These are phyloP conservation scores for Apoderus coryli DNA, from an alignment of 2,888 invertebrate species.

Conservation along the genomic window DNA sequence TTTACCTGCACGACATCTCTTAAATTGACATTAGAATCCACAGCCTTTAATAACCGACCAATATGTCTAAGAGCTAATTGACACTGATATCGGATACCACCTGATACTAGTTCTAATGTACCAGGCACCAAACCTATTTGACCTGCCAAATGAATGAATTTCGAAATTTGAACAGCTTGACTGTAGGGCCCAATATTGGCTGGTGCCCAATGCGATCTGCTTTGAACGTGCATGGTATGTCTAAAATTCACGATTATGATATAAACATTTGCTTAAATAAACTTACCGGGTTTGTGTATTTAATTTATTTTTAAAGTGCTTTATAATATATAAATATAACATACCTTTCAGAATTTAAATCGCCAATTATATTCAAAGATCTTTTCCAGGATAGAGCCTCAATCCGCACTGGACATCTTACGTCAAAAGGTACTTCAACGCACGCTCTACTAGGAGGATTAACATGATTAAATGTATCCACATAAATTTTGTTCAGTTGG, in stretches of 20 bases:
- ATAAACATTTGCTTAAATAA: background rate
- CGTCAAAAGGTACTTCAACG: slow-evolving; percentile 57
- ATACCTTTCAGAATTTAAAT: slow-evolving; percentile 24
- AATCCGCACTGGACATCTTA: slow-evolving; percentile 56
- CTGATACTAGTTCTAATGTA: slow-evolving; percentile 55
- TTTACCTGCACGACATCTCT: slow-evolving; percentile 64
- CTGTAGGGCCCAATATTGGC: slow-evolving; percentile 95
- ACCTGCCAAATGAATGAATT: slow-evolving; percentile 76
- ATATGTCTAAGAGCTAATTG: slow-evolving; percentile 74
- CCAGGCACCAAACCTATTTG: slow-evolving; percentile 85
- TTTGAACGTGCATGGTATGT: slow-evolving; percentile 85
- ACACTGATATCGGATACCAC: slow-evolving; percentile 70
- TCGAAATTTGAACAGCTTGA: slow-evolving; percentile 59
- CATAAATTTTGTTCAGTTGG: slow-evolving; percentile 63
- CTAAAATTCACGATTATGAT: slow-evolving; percentile 28
- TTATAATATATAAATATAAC: too few species aligned
- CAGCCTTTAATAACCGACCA: slow-evolving; percentile 65
- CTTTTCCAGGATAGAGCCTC: slow-evolving; percentile 54
- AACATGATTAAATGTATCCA: slow-evolving; percentile 51
- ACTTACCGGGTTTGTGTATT: background rate
- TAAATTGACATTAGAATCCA: slow-evolving; percentile 61
- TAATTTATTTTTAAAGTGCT: background rate
- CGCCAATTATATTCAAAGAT: slow-evolving; percentile 18
- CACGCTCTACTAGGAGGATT: slow-evolving; percentile 82
- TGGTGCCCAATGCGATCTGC: slow-evolving; percentile 95